Conservation (phyloP, 2,113 vertebrate genomes). For the Hystrix cristata region DNA sequence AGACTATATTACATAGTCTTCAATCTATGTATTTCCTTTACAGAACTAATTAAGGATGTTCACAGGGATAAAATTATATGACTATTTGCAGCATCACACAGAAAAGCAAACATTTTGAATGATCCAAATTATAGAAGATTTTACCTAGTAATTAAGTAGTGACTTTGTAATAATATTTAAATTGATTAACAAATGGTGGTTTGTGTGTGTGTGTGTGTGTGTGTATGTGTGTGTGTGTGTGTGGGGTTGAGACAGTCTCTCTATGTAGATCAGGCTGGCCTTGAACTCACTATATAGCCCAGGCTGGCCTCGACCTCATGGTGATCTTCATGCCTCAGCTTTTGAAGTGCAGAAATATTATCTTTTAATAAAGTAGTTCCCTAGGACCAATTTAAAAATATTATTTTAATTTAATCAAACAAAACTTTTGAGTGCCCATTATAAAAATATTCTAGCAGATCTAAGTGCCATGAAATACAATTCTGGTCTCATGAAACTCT, state of each 20-base stretch:
- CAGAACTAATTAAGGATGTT: neutral
- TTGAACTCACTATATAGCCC: neutral
- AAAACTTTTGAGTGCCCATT: neutral
- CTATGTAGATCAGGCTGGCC: neutral
- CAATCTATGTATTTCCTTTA: neutral
- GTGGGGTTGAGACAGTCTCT: neutral
- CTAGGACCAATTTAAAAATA: constrained; percentile 8
- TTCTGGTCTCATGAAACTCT: constrained; percentile 1
- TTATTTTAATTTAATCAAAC: neutral
- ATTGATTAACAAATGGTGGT: neutral
- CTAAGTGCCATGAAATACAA: neutral
- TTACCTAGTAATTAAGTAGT: neutral
- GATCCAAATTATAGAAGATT: constrained; percentile 28
- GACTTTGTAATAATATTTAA: neutral
- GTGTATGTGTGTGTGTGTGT: no score
- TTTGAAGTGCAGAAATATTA: neutral
- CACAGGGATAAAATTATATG: neutral
- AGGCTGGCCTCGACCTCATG: neutral
- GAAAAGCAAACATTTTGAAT: constrained; percentile 20
- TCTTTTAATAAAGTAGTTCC: neutral
- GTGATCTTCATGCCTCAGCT: neutral
- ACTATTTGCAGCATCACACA: neutral
- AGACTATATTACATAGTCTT: neutral
- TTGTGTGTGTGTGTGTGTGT: no score
- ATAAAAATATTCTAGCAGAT: neutral